phyloP scores from a whole-genome alignment of 1,140 invertebrate genomes.

The Proctacanthus coquilletti region DNA sequence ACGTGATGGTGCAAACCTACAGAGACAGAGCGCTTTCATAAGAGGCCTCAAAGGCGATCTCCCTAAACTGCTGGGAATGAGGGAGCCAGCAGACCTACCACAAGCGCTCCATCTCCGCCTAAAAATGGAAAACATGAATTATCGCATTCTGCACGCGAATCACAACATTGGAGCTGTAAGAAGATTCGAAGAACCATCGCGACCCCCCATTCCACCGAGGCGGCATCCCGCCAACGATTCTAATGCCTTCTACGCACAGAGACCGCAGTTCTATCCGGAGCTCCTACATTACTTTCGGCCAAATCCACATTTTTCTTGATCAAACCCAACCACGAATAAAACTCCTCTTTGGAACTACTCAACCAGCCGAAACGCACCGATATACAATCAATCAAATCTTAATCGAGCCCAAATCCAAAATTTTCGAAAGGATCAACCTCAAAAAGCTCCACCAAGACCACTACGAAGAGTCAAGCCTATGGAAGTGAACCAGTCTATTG shows the following conservation, averaged over 20 bases:
- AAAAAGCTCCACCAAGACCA: not conserved
- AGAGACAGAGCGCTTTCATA: constrained; percentile 6
- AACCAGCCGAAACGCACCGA: too few relatives aligned
- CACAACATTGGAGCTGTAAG: too few relatives aligned
- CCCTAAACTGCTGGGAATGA: constrained; percentile 5
- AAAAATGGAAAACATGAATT: not conserved
- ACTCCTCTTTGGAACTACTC: too few relatives aligned
- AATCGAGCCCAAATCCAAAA: not conserved
- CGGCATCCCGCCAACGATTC: too few relatives aligned
- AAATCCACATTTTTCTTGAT: not conserved
- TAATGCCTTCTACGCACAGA: not conserved
- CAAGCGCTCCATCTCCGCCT: not conserved
- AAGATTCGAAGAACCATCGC: too few relatives aligned
- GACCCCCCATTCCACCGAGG: too few relatives aligned
- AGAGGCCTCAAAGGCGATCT: constrained; percentile 7
- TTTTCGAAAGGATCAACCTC: too few relatives aligned
- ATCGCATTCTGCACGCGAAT: not conserved
- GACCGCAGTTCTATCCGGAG: constrained; percentile 2
- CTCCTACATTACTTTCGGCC: constrained; percentile 8
- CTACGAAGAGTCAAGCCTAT: not conserved
- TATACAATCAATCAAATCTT: too few relatives aligned
- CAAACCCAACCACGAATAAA: too few relatives aligned
- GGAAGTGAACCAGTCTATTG: not conserved
- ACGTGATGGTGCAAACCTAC: constrained; percentile 1
- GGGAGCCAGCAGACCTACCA: constrained; percentile 4